Percentiles rank a stretch among this genome's conserved stretches.
These are phyloP conservation scores for Corythoichthys intestinalis DNA, from an alignment of 2,113 vertebrate species.

Conservation along the genomic window DNA sequence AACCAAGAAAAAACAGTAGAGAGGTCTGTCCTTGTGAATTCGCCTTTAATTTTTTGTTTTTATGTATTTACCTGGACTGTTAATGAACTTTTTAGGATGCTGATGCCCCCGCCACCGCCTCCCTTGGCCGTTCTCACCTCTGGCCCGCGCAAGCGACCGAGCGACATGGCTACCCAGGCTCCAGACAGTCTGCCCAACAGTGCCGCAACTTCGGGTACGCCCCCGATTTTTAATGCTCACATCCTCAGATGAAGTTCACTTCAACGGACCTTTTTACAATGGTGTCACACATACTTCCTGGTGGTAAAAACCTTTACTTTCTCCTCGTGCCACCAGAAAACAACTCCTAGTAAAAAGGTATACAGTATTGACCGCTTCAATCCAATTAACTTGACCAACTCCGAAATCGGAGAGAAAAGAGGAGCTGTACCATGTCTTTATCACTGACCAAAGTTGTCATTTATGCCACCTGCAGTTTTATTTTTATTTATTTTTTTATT, in stretches of 20 bases:
- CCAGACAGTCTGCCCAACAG: constrained; percentile 9
- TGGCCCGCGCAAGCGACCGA: constrained; percentile 57
- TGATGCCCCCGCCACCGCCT: constrained; percentile 74
- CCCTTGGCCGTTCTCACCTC: constrained; percentile 34
- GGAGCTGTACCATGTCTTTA: too few species aligned
- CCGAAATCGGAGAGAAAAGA: too few species aligned
- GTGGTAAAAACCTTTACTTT: not conserved
- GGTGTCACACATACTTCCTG: not conserved
- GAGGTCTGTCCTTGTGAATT: constrained; percentile 48
- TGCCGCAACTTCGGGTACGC: constrained; percentile 51
- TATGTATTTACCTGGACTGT: not conserved
- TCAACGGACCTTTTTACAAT: not conserved
- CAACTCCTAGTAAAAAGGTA: not conserved
- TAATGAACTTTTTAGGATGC: constrained; percentile 40
- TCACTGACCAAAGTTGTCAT: too few species aligned
- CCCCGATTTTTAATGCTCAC: not conserved
- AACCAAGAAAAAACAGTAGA: constrained; percentile 45
- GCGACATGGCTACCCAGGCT: constrained; percentile 29
- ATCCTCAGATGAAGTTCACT: not conserved
- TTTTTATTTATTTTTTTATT: too few species aligned
- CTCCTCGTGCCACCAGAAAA: not conserved
- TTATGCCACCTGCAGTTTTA: too few species aligned
- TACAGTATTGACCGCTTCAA: too few species aligned
- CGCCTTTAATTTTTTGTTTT: not conserved
- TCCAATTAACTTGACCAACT: too few species aligned